Evolutionary conservation across 2,113 vertebrate species (phyloP).

Genomic region (Ageneiosus marmoratus): DNA sequence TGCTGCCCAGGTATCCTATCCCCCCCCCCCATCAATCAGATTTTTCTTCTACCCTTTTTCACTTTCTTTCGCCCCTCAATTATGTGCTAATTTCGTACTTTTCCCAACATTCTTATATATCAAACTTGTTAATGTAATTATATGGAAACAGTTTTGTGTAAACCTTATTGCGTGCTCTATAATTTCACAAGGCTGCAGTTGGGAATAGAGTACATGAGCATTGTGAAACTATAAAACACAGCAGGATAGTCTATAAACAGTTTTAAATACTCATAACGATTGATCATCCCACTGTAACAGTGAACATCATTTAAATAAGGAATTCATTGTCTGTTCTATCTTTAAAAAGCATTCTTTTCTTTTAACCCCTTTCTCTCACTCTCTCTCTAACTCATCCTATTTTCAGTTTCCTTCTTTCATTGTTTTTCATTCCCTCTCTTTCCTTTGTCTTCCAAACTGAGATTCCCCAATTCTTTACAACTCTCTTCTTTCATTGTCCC

Average conservation of each 20-base stretch:
- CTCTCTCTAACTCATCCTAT: background rate
- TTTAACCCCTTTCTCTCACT: conserved; percentile 1
- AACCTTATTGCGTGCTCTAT: background rate
- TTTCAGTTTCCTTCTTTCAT: background rate
- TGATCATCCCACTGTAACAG: conserved; percentile 29
- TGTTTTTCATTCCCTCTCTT: background rate
- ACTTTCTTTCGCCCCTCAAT: background rate
- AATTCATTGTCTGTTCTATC: conserved; percentile 30
- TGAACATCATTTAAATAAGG: conserved; percentile 5
- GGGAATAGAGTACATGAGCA: background rate
- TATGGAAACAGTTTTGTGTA: background rate
- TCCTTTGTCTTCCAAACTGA: background rate
- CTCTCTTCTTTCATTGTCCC: conserved; percentile 1
- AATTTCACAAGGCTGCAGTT: conserved; percentile 3
- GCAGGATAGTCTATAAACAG: background rate
- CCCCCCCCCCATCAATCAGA: background rate
- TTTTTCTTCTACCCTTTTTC: background rate
- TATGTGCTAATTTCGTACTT: background rate
- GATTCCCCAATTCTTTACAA: conserved; percentile 38
- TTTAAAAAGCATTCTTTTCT: background rate
- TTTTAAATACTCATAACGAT: conserved; percentile 19
- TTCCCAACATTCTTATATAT: background rate
- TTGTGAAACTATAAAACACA: background rate
- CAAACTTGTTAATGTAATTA: background rate
- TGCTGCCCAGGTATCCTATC: background rate